Base-by-base conservation (phyloP, 2,888 invertebrate species). In the Hypomecis atomaria region DNA sequence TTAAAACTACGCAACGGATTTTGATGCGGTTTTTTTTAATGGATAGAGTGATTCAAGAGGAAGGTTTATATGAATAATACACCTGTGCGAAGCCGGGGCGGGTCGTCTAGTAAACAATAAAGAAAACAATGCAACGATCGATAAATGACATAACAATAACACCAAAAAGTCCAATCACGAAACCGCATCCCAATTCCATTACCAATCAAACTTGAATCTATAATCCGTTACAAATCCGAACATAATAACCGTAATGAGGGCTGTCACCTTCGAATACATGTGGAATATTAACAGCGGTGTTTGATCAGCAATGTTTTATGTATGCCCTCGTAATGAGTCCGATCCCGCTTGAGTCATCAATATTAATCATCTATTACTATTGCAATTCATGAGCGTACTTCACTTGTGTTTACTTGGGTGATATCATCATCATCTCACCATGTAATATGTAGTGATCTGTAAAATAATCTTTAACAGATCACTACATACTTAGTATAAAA, bases 281-380 rank as follows among this genome's bases (percentile, higher is more conserved):
- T 58, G 58, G 58, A 67, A 65, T 62, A 67, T 67, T 65, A 62
- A 55, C 23, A 58, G 33, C 45, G 40, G 34, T 55, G 47, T 68
- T 67, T 68, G 70, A 68, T 66, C 65, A 64, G 50, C 57, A 59
- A 72, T 72, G 71, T 70, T 72, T 72, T 70, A 73, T 73, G 71
- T 70, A 72, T 71, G 65, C 55, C 45, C 44, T 4, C 40, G 44
- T 70, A 68, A 71, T 71, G 71, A 71, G 63, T 70, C 65, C 70
- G 69, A 72, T 72, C 66, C 60, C 38, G 55, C 55, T 48, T 45
- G 33, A 60, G 52, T 66, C 72, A 72, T 73, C 71, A 73, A 73
- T 73, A 73, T 72, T 73, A 70, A 73, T 72, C 65, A 73, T 52
- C 50, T 59, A 69, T 69, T 69, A 63, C 33, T 42, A 40, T 52